Evolutionary conservation across 1,140 invertebrate genomes (phyloP), one percentile per base, ranked within the genome.

Genomic region (Plodia interpunctella): DNA sequence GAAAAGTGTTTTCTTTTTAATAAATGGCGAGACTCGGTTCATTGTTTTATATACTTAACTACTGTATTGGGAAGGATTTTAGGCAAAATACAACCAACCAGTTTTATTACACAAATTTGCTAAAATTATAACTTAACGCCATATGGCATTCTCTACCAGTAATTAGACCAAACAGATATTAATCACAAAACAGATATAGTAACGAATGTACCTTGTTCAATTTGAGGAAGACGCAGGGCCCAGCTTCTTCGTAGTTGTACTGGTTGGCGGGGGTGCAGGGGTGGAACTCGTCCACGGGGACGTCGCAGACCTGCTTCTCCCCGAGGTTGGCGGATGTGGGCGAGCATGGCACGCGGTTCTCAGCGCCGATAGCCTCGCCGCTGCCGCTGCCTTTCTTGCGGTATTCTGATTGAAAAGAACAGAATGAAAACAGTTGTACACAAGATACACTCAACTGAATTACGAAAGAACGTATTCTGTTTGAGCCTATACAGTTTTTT

Each of bases 171-270:
- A n/a, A n/a, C n/a, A n/a, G n/a, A n/a, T n/a, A n/a, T n/a, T n/a
- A n/a, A 25, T 25, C 21, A n/a, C 21, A 25, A 25, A 25, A 25
- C 8, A 51, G 4, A 30, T 6, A 18, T 13, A 18, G 1, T 8
- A 13, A 28, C 17, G 1, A n/a, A 17, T 44, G 59, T 72, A 95
- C 94, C 91, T 95, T 96, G 72, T 97, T 97, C 49, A 97, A 90
- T 80, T 97, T 97, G 59, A 97, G 91, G 87, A 96, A 94, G 76
- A 97, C 93, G 77, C 95, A 97, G 11, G 96, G 96, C 13, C 94
- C 92, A 15, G 93, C 94, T 67, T 93, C 91, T 54, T 94, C 92
- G 78, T 95, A 97, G 73, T 96, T 95, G 74, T 93, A 97, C 74
- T 93, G 91, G 63, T 95, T 94, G 32, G 93, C 92, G 55, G 91